Percentiles rank a stretch among this genome's conserved stretches.
phyloP scores from a whole-genome alignment of 1,140 invertebrate genomes.

The Drosophila tani region DNA sequence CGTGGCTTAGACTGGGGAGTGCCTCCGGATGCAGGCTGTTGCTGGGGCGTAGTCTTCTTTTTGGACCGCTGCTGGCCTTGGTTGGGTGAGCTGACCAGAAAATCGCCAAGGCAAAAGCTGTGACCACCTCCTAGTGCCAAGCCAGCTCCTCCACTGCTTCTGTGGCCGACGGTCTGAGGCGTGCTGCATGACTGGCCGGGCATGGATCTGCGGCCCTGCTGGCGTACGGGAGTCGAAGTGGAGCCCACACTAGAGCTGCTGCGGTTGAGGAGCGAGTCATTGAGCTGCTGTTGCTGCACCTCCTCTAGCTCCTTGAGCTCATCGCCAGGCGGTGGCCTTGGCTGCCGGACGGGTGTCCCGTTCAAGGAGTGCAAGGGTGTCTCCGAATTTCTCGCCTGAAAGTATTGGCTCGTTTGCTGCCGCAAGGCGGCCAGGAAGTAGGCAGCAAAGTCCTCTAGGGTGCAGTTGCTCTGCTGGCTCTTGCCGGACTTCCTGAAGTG shows the following conservation, averaged over 20 bases:
- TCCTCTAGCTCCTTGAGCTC: conserved; percentile 33
- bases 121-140: background rate
- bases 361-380: conserved; percentile 53
- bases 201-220: conserved; percentile 42
- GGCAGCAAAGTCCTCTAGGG: conserved; percentile 74
- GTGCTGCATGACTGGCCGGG: conserved; percentile 53
- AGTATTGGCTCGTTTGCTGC: conserved; percentile 66
- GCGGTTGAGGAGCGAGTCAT: conserved; percentile 38
- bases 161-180: conserved; percentile 46
- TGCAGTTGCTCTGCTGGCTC: conserved; percentile 31
- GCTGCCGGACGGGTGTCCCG: conserved; percentile 51
- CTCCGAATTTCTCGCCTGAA: conserved; percentile 42
- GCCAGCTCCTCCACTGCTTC: conserved; percentile 15
- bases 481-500: conserved; percentile 30
- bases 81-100: conserved; percentile 56
- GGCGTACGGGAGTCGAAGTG: conserved; percentile 25
- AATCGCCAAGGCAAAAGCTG: conserved; percentile 77
- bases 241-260: conserved; percentile 25
- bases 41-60: conserved; percentile 67
- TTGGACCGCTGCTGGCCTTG: conserved; percentile 56
- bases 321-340: conserved; percentile 17
- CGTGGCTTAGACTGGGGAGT: conserved; percentile 58
- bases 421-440: conserved; percentile 75
- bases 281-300: conserved; percentile 28
- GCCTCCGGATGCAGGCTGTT: conserved; percentile 14